Evolutionary conservation across 1,140 invertebrate species (phyloP).

Genomic region (Drosophila pectinifera): DNA sequence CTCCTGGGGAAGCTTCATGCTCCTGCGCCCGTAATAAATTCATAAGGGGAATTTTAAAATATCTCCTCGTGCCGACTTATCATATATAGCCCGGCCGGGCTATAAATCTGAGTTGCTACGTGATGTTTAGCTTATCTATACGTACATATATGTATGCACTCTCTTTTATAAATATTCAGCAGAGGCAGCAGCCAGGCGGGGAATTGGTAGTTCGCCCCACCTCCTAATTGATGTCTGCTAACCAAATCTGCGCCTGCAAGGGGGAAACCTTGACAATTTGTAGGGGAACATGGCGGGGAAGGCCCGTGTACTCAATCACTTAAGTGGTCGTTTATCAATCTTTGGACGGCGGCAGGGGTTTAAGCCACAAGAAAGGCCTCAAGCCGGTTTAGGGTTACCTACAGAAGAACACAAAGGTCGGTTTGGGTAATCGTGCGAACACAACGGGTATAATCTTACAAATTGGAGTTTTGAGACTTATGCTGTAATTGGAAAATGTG

Average conservation of each 20-base stretch:
- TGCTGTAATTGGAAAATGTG: slow-evolving; percentile 25
- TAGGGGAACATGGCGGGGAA: slow-evolving; percentile 50
- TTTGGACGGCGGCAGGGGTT: slow-evolving; percentile 9
- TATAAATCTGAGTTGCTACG: slow-evolving; percentile 58
- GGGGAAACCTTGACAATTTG: slow-evolving; percentile 42
- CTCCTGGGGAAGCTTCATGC: slow-evolving; percentile 11
- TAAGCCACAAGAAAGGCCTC: slow-evolving; percentile 25
- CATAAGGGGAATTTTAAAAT: slow-evolving; percentile 76
- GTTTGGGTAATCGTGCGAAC: slow-evolving; percentile 30
- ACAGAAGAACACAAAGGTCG: slow-evolving; percentile 1
- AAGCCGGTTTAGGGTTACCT: slow-evolving; percentile 39
- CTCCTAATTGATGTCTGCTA: slow-evolving; percentile 64
- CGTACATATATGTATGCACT: slow-evolving; percentile 1
- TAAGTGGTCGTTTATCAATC: slow-evolving; percentile 64
- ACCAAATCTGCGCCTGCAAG: slow-evolving; percentile 23
- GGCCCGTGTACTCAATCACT: slow-evolving; percentile 63
- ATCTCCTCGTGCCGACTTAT: slow-evolving; percentile 44
- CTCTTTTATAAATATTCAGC: slow-evolving; percentile 71
- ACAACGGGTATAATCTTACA: slow-evolving; percentile 28
- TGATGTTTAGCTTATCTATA: slow-evolving; percentile 50
- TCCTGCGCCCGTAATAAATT: slow-evolving; percentile 67
- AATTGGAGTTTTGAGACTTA: slow-evolving; percentile 31
- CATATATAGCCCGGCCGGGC: slow-evolving; percentile 47
- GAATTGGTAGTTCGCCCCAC: slow-evolving; percentile 20
- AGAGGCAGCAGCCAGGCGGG: too few relatives aligned